A percentile compares a stretch with the other conserved stretches of the same genome.
These are phyloP conservation scores for Blomia tropicalis DNA, from an alignment of 2,888 invertebrate species.

Conservation along the genomic window DNA sequence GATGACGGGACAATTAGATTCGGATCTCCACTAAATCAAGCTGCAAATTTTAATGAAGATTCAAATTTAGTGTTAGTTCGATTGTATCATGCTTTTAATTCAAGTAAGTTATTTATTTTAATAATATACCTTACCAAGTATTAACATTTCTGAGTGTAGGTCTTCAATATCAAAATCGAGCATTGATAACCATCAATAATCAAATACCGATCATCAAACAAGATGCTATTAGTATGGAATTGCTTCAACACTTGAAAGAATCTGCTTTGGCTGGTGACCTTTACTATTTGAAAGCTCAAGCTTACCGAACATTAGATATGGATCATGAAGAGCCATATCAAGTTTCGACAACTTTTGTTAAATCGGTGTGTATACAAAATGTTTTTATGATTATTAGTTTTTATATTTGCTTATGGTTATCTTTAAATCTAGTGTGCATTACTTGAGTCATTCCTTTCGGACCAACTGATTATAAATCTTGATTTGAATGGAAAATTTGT, in stretches of 20 bases:
- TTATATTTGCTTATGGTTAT: neutral
- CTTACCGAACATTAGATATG: constrained; percentile 39
- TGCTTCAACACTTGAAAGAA: constrained; percentile 30
- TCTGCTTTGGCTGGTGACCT: constrained; percentile 52
- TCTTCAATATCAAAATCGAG: constrained; percentile 7
- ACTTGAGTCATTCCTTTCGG: constrained; percentile 56
- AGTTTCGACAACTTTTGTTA: constrained; percentile 55
- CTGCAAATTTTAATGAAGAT: neutral
- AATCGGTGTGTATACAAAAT: constrained; percentile 60
- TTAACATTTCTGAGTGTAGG: neutral
- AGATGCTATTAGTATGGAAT: constrained; percentile 15
- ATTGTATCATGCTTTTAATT: constrained; percentile 21
- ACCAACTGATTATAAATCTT: constrained; percentile 59
- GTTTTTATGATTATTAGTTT: constrained; percentile 23
- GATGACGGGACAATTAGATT: constrained; percentile 7
- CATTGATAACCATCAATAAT: constrained; percentile 11
- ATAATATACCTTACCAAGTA: neutral
- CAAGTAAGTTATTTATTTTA: neutral
- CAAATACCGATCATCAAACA: constrained; percentile 16
- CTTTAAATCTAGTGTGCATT: constrained; percentile 47
- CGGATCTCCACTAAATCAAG: neutral
- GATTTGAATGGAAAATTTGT: constrained; percentile 62
- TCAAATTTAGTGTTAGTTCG: constrained; percentile 19
- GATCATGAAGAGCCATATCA: constrained; percentile 51
- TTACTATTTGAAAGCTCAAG: constrained; percentile 52